These are phyloP conservation scores for Polydrusus tereticollis DNA, from an alignment of 2,888 invertebrate genomes.

Conservation along the genomic window DNA sequence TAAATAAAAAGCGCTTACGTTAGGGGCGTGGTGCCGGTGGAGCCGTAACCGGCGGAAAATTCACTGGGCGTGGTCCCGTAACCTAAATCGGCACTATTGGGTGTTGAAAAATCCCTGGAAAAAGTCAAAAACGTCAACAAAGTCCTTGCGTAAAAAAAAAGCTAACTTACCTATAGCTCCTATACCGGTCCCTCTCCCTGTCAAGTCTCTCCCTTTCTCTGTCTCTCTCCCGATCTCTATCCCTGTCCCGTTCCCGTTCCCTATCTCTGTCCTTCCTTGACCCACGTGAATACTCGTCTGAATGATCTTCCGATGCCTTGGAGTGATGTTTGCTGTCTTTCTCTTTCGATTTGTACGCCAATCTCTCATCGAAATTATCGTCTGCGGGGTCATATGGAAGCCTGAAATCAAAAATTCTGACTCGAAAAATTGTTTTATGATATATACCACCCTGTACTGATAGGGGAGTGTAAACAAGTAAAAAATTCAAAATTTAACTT, in stretches of 20 bases:
- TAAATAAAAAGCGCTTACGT: constrained; percentile 54
- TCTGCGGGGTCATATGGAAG: constrained; percentile 56
- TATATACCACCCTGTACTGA: no score
- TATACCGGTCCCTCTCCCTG: constrained; percentile 61
- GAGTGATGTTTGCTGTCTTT: constrained; percentile 41
- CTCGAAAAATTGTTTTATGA: no score
- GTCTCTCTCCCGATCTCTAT: constrained; percentile 38
- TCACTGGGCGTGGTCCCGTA: constrained; percentile 71
- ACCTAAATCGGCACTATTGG: constrained; percentile 67
- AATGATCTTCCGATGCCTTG: constrained; percentile 34
- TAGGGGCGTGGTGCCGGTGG: constrained; percentile 69
- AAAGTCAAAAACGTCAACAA: neutral
- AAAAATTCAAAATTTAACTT: no score
- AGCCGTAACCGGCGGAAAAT: constrained; percentile 67
- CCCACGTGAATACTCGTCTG: constrained; percentile 30
- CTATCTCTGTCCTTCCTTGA: constrained; percentile 41
- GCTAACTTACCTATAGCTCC: constrained; percentile 52
- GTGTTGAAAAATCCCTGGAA: constrained; percentile 60
- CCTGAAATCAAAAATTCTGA: neutral
- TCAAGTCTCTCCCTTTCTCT: constrained; percentile 44
- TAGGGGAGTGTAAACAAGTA: no score
- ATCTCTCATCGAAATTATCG: constrained; percentile 54
- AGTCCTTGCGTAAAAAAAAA: neutral
- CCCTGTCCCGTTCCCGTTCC: constrained; percentile 20
- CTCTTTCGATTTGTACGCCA: constrained; percentile 44